Conservation (phyloP, 2,888 invertebrate species). For the Megalurothrips usitatus region DNA sequence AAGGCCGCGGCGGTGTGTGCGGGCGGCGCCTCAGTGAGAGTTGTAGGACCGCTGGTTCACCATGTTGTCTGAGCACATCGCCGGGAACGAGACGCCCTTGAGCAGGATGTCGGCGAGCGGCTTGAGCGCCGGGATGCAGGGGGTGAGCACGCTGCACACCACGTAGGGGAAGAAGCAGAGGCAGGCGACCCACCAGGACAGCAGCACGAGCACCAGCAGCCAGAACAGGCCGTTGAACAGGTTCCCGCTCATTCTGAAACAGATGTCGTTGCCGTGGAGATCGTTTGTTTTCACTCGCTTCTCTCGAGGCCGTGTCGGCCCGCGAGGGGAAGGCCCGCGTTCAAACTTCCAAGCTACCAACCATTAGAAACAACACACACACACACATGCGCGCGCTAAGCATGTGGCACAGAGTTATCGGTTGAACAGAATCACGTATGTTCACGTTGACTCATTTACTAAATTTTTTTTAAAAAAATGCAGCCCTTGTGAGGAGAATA, state of each 20-base stretch:
- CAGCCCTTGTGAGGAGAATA: too few relatives aligned
- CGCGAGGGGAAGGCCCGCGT: too few relatives aligned
- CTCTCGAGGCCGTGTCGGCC: too few relatives aligned
- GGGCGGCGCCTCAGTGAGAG: conserved; percentile 31
- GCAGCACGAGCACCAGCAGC: conserved; percentile 43
- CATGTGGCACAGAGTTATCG: too few relatives aligned
- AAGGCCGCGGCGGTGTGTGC: too few relatives aligned
- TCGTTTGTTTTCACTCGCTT: too few relatives aligned
- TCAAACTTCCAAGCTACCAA: too few relatives aligned
- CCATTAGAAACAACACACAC: too few relatives aligned
- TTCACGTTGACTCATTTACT: too few relatives aligned
- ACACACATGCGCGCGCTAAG: too few relatives aligned
- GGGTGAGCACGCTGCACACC: conserved; percentile 43
- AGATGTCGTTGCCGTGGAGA: neutral
- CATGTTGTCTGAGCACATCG: conserved; percentile 45
- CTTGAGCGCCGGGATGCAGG: conserved; percentile 43
- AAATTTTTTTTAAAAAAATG: too few relatives aligned
- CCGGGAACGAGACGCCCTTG: conserved; percentile 44
- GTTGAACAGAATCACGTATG: too few relatives aligned
- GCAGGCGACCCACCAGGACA: conserved; percentile 44
- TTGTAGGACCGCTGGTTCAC: conserved; percentile 43
- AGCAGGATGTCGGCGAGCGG: conserved; percentile 42
- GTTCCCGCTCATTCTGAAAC: conserved; percentile 29
- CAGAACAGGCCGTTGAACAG: conserved; percentile 42
- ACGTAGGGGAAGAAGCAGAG: conserved; percentile 44